Conservation (phyloP, 2,797 vertebrate species). For the Melopsittacus undulatus region DNA sequence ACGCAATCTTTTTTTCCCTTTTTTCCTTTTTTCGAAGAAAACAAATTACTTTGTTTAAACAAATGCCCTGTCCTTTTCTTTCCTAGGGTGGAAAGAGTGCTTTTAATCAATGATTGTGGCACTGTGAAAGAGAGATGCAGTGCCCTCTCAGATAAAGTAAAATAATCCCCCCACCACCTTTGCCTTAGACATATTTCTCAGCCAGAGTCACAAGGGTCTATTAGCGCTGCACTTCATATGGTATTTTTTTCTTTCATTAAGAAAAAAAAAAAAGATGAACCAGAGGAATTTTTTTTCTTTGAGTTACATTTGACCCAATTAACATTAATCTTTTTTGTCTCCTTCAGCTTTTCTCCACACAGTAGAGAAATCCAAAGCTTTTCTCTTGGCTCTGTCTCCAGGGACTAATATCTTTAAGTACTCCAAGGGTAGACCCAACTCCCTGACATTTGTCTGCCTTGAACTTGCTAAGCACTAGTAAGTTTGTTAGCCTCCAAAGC, state of each 20-base stretch:
- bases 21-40: too few relatives aligned
- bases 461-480: not conserved
- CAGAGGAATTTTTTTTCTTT: not conserved
- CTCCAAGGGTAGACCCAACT: constrained; percentile 12
- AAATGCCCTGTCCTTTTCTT: constrained; percentile 13
- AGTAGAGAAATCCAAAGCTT: constrained; percentile 17
- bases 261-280: not conserved
- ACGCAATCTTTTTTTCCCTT: not conserved
- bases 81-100: not conserved
- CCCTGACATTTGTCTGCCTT: constrained; percentile 46
- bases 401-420: constrained; percentile 33
- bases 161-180: not conserved
- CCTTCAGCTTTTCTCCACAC: constrained; percentile 19
- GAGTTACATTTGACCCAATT: constrained; percentile 4
- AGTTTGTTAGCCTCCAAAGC: constrained; percentile 39
- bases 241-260: not conserved
- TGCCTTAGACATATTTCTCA: not conserved
- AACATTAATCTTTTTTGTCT: not conserved
- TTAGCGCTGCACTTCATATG: not conserved
- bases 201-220: not conserved
- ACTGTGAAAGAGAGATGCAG: not conserved
- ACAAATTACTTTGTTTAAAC: constrained; percentile 20
- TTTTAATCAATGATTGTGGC: not conserved
- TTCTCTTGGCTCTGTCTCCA: not conserved
- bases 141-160: not conserved